Base-by-base conservation (phyloP, 1,140 invertebrate genomes). In the Danaus plexippus region DNA sequence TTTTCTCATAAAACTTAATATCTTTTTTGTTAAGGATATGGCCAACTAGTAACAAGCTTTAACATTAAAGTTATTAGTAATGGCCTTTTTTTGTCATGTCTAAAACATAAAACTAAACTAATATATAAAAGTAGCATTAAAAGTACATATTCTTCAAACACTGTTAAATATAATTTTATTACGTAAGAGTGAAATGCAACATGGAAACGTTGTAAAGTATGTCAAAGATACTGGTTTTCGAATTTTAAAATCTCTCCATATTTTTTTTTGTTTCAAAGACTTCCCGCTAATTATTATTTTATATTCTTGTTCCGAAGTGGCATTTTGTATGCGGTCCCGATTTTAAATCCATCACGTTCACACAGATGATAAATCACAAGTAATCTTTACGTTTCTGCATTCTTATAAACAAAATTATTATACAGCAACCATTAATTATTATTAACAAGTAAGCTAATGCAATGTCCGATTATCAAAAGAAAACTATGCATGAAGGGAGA, bases 221-320 rank as follows among this genome's bases (percentile, higher is more conserved):
- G 68, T 58, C 66, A 66, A 54, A 59, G 15, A 54, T 61, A 66
- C 66, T 67, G 68, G 68, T 71, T 32, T 71, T 66, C 11, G 51
- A 58, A 59, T 63, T 61, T 55, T 61, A 68, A 70, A 66, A 68
- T 68, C 60, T 67, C 64, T 63, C 61, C 58, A 52, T 54, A n/a
- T 62, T 63, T 61, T 61, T 62, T 63, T 61, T 61, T 61, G 18
- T 57, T 49, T 56, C 49, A 48, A 61, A 55, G 54, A 11, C 48
- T 52, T 47, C 49, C 54, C 50, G 43, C 46, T 53, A 57, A 57
- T 61, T 61, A 57, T 49, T 12, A 57, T 54, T 54, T 59, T 59
- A 59, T 54, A 54, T 59, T 42, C 52, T 46, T 11, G 57, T 49
- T 49, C 52, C 45, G 50, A 59, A 43, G n/a, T 2, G 12, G 40